Evolutionary conservation across 2,888 invertebrate species (phyloP).

Genomic region (Arctia plantaginis): DNA sequence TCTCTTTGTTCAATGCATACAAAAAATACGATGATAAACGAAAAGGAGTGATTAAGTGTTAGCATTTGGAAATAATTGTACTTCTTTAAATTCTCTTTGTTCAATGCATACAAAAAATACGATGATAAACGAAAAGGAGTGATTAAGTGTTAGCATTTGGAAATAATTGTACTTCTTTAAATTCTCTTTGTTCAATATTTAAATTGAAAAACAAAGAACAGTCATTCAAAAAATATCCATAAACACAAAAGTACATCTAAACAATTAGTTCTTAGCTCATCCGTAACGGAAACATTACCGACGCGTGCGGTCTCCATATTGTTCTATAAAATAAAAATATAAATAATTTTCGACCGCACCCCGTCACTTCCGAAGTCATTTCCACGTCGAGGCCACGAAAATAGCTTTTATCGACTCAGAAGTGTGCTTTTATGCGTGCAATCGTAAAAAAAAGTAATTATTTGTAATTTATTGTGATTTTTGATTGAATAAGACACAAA

Average conservation of each 20-base stretch:
- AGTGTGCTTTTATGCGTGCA: neutral
- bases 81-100: too few species aligned
- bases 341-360: slow-evolving; percentile 53
- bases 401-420: slow-evolving; percentile 6
- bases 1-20: too few species aligned
- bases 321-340: slow-evolving; percentile 47
- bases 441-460: neutral
- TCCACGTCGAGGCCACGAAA: slow-evolving; percentile 21
- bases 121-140: too few species aligned
- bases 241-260: slow-evolving; percentile 33
- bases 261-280: slow-evolving; percentile 55
- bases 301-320: slow-evolving; percentile 54
- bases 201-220: slow-evolving; percentile 10
- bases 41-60: too few species aligned
- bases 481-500: neutral
- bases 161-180: neutral
- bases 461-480: neutral
- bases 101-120: too few species aligned
- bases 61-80: too few species aligned
- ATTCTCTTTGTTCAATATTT: neutral
- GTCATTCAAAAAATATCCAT: slow-evolving; percentile 13
- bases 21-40: too few species aligned
- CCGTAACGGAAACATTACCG: slow-evolving; percentile 60
- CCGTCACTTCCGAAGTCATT: slow-evolving; percentile 50
- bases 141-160: too few species aligned